Evolutionary conservation across 2,888 invertebrate genomes (phyloP).

Genomic region (Electrophaes corylata): DNA sequence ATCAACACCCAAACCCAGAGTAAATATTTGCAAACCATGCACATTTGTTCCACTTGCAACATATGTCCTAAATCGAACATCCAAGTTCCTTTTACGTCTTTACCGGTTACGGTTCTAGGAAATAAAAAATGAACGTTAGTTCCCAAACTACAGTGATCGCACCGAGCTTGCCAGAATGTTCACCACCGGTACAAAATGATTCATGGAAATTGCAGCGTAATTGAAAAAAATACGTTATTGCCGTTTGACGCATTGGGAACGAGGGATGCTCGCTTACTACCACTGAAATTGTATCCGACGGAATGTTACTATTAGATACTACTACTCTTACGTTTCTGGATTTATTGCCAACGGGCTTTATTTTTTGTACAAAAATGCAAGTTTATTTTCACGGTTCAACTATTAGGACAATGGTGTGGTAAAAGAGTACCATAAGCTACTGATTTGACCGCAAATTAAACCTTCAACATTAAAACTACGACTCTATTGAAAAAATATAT

Average conservation of each 20-base stretch:
- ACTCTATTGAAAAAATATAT: neutral
- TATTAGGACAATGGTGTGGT: neutral
- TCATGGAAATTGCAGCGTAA: constrained; percentile 80
- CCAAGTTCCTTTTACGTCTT: too few species aligned
- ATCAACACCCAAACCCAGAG: too few species aligned
- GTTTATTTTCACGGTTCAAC: constrained; percentile 5
- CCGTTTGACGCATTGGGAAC: constrained; percentile 76
- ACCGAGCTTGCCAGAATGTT: constrained; percentile 60
- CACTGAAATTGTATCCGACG: constrained; percentile 52
- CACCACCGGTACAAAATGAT: constrained; percentile 70
- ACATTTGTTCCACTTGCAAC: too few species aligned
- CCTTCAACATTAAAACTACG: too few species aligned
- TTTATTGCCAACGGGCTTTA: constrained; percentile 9
- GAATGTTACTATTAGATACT: constrained; percentile 45
- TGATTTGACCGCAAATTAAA: too few species aligned
- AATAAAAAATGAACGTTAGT: constrained; percentile 4
- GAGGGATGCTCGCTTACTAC: constrained; percentile 51
- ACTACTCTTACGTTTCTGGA: constrained; percentile 4
- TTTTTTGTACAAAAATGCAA: neutral
- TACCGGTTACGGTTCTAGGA: too few species aligned
- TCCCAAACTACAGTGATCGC: constrained; percentile 45
- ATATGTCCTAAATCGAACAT: too few species aligned
- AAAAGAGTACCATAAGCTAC: too few species aligned
- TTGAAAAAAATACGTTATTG: constrained; percentile 82
- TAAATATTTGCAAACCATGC: too few species aligned